These are phyloP conservation scores for Calliopsis andreniformis DNA, from an alignment of 1,140 invertebrate species.

Conservation along the genomic window DNA sequence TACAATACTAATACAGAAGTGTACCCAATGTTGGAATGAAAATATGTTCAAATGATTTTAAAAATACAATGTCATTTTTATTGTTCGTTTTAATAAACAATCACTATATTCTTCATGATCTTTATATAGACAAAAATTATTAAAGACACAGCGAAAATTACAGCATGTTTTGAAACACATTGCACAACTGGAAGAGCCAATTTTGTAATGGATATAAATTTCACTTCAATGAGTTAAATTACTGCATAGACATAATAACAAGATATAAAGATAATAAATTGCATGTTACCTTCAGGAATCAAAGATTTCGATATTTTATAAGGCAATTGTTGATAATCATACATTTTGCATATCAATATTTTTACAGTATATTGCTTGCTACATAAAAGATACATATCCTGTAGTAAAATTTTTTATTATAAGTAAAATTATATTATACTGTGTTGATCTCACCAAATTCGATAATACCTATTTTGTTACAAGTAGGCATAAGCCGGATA, in stretches of 20 bases:
- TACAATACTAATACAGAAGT: constrained; percentile 45
- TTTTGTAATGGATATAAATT: constrained; percentile 4
- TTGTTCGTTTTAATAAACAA: constrained; percentile 12
- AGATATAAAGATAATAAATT: constrained; percentile 4
- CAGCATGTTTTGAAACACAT: constrained; percentile 2
- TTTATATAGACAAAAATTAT: constrained; percentile 2
- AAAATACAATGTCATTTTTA: constrained; percentile 24
- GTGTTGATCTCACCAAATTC: not conserved
- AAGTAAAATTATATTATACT: constrained; percentile 6
- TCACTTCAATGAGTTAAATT: constrained; percentile 13
- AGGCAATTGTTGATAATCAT: not conserved
- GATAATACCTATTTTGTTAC: constrained; percentile 26
- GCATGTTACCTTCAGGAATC: not conserved
- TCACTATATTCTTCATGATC: not conserved
- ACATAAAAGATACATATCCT: constrained; percentile 2
- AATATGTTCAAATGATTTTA: constrained; percentile 41
- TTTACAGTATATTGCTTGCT: not conserved
- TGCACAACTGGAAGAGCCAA: not conserved
- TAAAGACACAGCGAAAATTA: constrained; percentile 23
- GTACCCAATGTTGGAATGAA: constrained; percentile 64
- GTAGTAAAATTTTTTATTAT: constrained; percentile 1
- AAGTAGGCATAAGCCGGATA: constrained; percentile 8
- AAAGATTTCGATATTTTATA: not conserved
- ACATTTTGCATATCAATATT: constrained; percentile 3
- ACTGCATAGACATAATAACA: not conserved